phyloP scores from a whole-genome alignment of 23 tunicate genomes.

The Pegea sp. region DNA sequence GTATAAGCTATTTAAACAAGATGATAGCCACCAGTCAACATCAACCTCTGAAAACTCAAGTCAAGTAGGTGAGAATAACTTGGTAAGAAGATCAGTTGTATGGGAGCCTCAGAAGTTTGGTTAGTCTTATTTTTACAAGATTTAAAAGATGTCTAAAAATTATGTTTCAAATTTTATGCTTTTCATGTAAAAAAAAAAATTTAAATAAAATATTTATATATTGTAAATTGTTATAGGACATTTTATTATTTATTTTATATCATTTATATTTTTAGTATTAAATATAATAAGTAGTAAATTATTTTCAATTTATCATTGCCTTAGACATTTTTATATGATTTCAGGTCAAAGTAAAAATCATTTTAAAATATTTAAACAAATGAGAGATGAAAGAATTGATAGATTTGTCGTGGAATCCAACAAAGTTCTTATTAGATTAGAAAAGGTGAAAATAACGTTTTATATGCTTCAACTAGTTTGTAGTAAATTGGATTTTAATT shows the following conservation, averaged over 20 bases:
- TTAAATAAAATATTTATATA: no score
- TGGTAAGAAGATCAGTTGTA: no score
- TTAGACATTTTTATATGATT: not conserved
- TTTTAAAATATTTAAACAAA: conserved; percentile 36
- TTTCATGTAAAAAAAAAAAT: no score
- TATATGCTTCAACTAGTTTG: not conserved
- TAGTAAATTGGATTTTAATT: not conserved
- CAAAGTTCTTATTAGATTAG: conserved; percentile 66
- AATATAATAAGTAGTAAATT: not conserved
- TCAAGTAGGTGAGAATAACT: no score
- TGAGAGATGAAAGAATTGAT: conserved; percentile 67
- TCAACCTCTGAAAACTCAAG: not conserved
- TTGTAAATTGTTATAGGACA: no score
- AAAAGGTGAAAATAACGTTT: no score
- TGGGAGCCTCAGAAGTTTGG: no score
- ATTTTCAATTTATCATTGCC: not conserved
- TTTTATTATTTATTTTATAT: no score
- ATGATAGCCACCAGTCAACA: not conserved
- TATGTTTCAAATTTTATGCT: not conserved
- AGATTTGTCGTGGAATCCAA: conserved; percentile 79
- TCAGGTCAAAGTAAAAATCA: conserved; percentile 12
- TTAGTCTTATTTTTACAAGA: no score
- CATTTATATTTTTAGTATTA: no score
- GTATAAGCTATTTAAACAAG: conserved; percentile 5
- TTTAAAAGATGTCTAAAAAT: not conserved